phyloP scores from a whole-genome alignment of 2,888 invertebrate genomes.

The Dysmachus trigonus region DNA sequence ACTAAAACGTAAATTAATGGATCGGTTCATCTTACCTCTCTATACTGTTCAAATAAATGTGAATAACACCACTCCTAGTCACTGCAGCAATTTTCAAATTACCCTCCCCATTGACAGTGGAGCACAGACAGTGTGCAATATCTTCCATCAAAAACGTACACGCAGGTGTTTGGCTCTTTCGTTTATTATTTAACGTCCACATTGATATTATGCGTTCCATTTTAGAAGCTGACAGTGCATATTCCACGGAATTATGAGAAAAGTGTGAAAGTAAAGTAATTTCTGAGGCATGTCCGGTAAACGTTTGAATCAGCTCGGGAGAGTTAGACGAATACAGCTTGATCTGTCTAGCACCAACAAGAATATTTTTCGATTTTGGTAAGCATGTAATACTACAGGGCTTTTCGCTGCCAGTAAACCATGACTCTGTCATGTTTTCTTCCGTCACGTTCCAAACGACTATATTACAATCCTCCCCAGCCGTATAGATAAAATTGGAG shows the following conservation, averaged over 20 bases:
- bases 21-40: slow-evolving; percentile 67
- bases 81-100: slow-evolving; percentile 65
- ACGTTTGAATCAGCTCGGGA: slow-evolving; percentile 70
- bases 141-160: slow-evolving; percentile 77
- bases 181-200: slow-evolving; percentile 60
- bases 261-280: slow-evolving; percentile 65
- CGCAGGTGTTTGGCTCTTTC: slow-evolving; percentile 65
- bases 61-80: slow-evolving; percentile 80
- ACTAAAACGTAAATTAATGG: neutral
- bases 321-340: slow-evolving; percentile 70
- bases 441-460: slow-evolving; percentile 66
- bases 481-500: slow-evolving; percentile 66
- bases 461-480: slow-evolving; percentile 69
- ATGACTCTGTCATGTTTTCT: slow-evolving; percentile 65
- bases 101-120: slow-evolving; percentile 66
- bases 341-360: slow-evolving; percentile 59
- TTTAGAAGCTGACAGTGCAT: slow-evolving; percentile 59
- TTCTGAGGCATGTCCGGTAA: slow-evolving; percentile 72
- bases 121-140: slow-evolving; percentile 68
- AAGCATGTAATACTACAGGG: slow-evolving; percentile 63
- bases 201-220: slow-evolving; percentile 62
- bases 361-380: slow-evolving; percentile 57
- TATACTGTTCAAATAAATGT: slow-evolving; percentile 79
- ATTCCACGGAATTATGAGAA: slow-evolving; percentile 54
- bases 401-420: slow-evolving; percentile 69